Evolutionary conservation across 2,888 invertebrate species (phyloP).

Genomic region (Bedellia somnulentella): DNA sequence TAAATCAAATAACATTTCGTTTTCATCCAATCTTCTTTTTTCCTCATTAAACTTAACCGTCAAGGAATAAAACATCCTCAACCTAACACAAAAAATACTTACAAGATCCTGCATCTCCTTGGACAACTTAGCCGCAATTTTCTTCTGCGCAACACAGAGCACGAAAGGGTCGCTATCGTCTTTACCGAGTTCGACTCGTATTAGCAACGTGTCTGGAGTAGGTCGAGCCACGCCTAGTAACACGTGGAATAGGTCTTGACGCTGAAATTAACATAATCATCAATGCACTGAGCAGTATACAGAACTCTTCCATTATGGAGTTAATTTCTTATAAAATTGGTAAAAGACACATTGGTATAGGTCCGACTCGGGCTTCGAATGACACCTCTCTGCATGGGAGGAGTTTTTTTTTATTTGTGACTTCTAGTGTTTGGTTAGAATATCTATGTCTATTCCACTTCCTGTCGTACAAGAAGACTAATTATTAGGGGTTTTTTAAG

Average conservation of each 20-base stretch:
- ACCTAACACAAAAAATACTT: no score
- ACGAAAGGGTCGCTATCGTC: slow-evolving; percentile 95
- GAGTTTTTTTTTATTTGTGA: not conserved
- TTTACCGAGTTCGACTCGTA: slow-evolving; percentile 83
- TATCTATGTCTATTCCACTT: no score
- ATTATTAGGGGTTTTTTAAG: no score
- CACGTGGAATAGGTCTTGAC: slow-evolving; percentile 92
- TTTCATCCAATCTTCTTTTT: no score
- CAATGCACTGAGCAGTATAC: no score
- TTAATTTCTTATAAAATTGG: not conserved
- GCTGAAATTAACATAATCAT: slow-evolving; percentile 40
- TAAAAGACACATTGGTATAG: not conserved
- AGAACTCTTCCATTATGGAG: no score
- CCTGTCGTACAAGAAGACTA: no score
- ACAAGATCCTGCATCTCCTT: slow-evolving; percentile 95
- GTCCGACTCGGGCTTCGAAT: not conserved
- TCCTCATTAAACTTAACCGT: no score
- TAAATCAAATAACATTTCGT: no score
- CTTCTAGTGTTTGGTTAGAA: no score
- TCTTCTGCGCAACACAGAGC: slow-evolving; percentile 88
- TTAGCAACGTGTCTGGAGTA: slow-evolving; percentile 81
- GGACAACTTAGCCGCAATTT: slow-evolving; percentile 76
- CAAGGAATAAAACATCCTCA: no score
- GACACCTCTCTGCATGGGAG: slow-evolving; percentile 32
- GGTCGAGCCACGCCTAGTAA: slow-evolving; percentile 83